Conservation (phyloP, 2,113 vertebrate genomes). For the Gambusia holbrooki region DNA sequence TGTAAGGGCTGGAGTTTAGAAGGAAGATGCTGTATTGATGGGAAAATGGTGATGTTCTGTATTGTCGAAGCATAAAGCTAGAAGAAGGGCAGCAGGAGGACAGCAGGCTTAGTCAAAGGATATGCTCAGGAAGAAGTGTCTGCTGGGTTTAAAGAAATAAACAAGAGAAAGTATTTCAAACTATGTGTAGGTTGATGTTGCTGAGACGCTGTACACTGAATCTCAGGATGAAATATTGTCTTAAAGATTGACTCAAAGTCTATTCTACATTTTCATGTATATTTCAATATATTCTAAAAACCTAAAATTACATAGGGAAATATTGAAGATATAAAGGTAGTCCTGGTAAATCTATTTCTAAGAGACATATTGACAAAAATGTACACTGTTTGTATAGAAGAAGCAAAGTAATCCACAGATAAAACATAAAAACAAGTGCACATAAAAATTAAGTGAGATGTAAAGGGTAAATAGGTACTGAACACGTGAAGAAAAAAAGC, state of each 20-base stretch:
- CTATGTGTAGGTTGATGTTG: slow-evolving; percentile 1
- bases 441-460: too few relatives aligned
- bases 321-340: too few relatives aligned
- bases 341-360: too few relatives aligned
- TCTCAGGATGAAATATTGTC: not conserved
- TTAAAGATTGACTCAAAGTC: not conserved
- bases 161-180: slow-evolving; percentile 13
- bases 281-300: too few relatives aligned
- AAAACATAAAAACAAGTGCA: too few relatives aligned
- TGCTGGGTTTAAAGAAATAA: slow-evolving; percentile 28
- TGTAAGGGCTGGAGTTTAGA: slow-evolving; percentile 40
- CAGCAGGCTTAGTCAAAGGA: slow-evolving; percentile 48
- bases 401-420: too few relatives aligned
- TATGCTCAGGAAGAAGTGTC: slow-evolving; percentile 26
- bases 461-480: too few relatives aligned
- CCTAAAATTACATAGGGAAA: too few relatives aligned
- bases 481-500: too few relatives aligned
- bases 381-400: too few relatives aligned
- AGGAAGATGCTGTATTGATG: slow-evolving; percentile 51
- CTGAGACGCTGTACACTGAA: not conserved
- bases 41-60: slow-evolving; percentile 62
- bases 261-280: not conserved
- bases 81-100: slow-evolving; percentile 31
- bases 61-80: slow-evolving; percentile 35
- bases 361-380: too few relatives aligned